Percentiles rank a stretch among this genome's conserved stretches.
Evolutionary conservation across 2,113 vertebrate genomes (phyloP).

Genomic region (Sisor rabdophorus): DNA sequence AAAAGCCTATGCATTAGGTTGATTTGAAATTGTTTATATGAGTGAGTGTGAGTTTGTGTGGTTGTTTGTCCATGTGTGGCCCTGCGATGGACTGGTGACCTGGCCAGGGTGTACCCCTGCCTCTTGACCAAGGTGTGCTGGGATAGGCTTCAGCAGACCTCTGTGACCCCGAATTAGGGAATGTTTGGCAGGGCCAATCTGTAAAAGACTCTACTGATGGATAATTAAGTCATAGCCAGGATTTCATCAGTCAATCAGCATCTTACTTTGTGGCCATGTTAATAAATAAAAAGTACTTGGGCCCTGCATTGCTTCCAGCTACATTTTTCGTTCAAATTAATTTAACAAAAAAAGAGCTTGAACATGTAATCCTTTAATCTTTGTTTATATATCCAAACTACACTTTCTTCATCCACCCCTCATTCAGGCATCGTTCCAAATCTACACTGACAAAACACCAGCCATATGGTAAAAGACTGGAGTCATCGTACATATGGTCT

Average conservation of each 20-base stretch:
- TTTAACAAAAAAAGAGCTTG: too few relatives aligned
- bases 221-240: neutral
- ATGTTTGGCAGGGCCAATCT: neutral
- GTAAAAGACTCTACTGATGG: neutral
- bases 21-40: too few relatives aligned
- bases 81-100: too few relatives aligned
- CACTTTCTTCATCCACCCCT: neutral
- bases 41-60: too few relatives aligned
- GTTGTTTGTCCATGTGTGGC: too few relatives aligned
- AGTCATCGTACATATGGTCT: slow-evolving; percentile 37
- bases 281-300: neutral
- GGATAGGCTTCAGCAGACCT: too few relatives aligned
- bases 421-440: slow-evolving; percentile 21
- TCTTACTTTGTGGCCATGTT: neutral
- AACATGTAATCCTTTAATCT: neutral
- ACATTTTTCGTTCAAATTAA: neutral
- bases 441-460: slow-evolving; percentile 1
- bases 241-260: neutral
- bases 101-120: too few relatives aligned
- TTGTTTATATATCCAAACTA: neutral
- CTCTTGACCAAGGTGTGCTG: too few relatives aligned
- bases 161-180: too few relatives aligned
- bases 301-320: neutral
- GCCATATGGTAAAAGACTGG: slow-evolving; percentile 47
- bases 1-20: too few relatives aligned